Percentiles rank a stretch among this genome's conserved stretches.
Conservation (phyloP, 2,797 vertebrate species). For the Chrysocyon brachyurus region DNA sequence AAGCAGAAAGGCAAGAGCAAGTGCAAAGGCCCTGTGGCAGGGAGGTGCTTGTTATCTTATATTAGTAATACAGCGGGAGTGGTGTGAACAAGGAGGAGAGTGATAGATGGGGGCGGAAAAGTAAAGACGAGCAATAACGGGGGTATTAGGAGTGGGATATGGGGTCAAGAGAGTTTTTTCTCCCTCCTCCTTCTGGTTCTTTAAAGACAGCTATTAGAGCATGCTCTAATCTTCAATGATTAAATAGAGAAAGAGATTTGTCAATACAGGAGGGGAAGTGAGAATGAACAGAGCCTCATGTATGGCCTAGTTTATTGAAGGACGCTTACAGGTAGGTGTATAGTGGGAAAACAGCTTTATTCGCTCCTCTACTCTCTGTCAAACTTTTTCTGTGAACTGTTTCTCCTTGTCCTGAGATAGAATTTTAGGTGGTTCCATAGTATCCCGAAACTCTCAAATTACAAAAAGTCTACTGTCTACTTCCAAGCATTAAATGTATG, state of each 20-base stretch:
- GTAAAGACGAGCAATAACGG: not conserved
- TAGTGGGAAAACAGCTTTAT: not conserved
- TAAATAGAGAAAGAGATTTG: not conserved
- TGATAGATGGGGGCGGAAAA: not conserved
- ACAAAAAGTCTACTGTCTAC: not conserved
- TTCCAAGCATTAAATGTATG: not conserved
- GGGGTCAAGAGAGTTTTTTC: not conserved
- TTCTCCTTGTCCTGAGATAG: not conserved
- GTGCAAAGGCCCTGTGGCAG: not conserved
- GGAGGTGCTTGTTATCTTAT: not conserved
- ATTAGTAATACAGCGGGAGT: not conserved
- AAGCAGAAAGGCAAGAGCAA: not conserved
- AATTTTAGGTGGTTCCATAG: not conserved
- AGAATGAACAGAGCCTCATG: not conserved
- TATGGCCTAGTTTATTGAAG: not conserved
- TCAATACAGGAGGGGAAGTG: rapidly evolving
- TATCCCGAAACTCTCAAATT: not conserved
- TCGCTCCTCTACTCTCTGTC: not conserved
- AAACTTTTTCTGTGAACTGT: not conserved
- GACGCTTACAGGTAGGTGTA: rapidly evolving
- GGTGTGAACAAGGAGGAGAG: not conserved
- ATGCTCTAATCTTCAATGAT: not conserved
- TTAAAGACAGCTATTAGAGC: not conserved
- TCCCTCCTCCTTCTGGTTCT: not conserved
- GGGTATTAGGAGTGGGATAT: not conserved